Evolutionary conservation across 1,140 invertebrate genomes (phyloP).

Genomic region (Muscidifurax raptorellus): DNA sequence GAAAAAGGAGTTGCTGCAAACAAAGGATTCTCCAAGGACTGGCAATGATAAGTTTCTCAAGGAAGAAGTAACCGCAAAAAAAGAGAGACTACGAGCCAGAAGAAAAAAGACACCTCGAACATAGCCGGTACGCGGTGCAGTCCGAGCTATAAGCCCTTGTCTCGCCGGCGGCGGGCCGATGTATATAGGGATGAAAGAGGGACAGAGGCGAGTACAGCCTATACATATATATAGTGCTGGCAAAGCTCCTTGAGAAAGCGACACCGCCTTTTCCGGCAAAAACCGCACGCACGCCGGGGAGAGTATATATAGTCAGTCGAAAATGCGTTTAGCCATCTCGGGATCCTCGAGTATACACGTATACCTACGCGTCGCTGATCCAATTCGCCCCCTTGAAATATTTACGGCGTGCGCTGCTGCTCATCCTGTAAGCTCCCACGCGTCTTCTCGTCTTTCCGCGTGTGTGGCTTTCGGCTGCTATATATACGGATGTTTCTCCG

Average conservation of each 20-base stretch:
- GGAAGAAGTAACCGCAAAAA: background rate
- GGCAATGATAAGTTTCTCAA: constrained; percentile 21
- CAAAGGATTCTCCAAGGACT: constrained; percentile 11
- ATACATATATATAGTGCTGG: no score
- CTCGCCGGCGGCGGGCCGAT: background rate
- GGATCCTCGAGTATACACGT: constrained; percentile 40
- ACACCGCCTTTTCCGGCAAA: background rate
- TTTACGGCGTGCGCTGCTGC: constrained; percentile 44
- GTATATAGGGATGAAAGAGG: background rate
- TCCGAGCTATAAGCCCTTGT: background rate
- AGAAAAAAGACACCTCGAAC: background rate
- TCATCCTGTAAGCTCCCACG: constrained; percentile 42
- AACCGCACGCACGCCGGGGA: background rate
- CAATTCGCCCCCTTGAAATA: constrained; percentile 55
- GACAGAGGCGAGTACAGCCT: background rate
- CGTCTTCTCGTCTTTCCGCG: constrained; percentile 39
- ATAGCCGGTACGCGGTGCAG: background rate
- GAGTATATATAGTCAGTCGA: background rate
- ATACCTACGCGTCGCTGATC: constrained; percentile 2
- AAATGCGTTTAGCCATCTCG: constrained; percentile 52
- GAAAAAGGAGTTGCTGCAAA: background rate
- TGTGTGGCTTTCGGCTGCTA: constrained; percentile 21
- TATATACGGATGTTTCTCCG: constrained; percentile 14
- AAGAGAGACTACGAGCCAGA: background rate
- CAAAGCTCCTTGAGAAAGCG: constrained; percentile 2